Conservation (phyloP, 2,888 invertebrate species). For the Catocala fraxini region DNA sequence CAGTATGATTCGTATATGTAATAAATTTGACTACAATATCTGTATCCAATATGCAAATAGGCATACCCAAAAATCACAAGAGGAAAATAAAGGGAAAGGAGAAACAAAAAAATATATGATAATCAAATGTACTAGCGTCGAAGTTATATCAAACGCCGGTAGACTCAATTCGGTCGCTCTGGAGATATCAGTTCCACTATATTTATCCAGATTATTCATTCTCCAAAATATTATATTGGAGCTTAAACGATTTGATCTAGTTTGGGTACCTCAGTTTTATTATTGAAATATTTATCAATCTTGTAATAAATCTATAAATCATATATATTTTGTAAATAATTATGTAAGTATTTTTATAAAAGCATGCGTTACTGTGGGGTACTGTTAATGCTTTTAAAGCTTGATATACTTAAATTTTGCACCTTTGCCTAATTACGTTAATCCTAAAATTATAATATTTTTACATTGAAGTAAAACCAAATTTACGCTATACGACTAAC, state of each 20-base stretch:
- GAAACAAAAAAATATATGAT: conserved; percentile 79
- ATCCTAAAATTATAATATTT: no score
- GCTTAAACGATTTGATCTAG: neutral
- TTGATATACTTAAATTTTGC: no score
- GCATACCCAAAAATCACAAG: conserved; percentile 75
- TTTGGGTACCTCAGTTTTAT: no score
- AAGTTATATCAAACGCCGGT: conserved; percentile 63
- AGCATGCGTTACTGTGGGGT: no score
- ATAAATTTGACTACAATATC: conserved; percentile 81
- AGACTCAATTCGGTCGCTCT: conserved; percentile 54
- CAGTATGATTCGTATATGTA: conserved; percentile 69
- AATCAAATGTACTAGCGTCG: conserved; percentile 77
- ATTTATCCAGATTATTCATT: conserved; percentile 37
- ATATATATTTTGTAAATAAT: no score
- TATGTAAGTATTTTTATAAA: no score
- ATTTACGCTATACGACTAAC: no score
- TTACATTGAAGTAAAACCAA: no score
- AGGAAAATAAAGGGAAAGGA: conserved; percentile 76
- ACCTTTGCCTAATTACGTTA: no score
- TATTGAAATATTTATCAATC: no score
- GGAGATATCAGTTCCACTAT: conserved; percentile 18
- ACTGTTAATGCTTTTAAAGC: no score
- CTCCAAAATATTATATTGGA: conserved; percentile 16
- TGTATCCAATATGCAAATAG: conserved; percentile 83
- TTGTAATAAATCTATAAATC: no score